Percentiles rank a stretch among this genome's conserved stretches.
Conservation (phyloP, 37 sponge, comb jelly and placozoan genomes). For the Ianthella basta region DNA sequence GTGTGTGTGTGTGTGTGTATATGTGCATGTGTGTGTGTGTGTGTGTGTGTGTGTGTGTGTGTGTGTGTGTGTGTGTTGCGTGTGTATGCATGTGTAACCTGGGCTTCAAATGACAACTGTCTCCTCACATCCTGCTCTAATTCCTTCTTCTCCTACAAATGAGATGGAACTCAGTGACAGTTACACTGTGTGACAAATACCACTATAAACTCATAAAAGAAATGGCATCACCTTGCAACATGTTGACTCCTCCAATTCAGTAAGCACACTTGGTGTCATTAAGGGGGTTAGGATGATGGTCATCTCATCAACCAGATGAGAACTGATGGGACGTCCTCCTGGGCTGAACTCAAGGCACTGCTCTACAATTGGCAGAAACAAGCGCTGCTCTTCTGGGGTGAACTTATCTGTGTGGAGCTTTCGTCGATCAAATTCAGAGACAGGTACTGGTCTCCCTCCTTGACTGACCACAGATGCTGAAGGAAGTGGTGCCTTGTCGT, state of each 20-base stretch:
- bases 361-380: neutral
- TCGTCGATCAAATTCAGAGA: neutral
- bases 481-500: neutral
- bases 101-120: too few species aligned
- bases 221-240: too few species aligned
- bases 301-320: too few species aligned
- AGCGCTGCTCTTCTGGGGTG: neutral
- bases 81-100: neutral
- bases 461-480: neutral
- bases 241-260: too few species aligned
- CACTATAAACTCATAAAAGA: too few species aligned
- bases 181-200: too few species aligned
- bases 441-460: neutral
- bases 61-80: conserved; percentile 13
- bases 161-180: too few species aligned
- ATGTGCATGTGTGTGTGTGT: conserved; percentile 13
- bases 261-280: too few species aligned
- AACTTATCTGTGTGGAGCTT: neutral
- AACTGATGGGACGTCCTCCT: too few species aligned
- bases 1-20: conserved; percentile 14
- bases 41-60: conserved; percentile 25
- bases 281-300: too few species aligned
- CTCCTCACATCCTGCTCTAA: too few species aligned
- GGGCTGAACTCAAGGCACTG: neutral
- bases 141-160: too few species aligned